These are phyloP conservation scores for Diarsia rubi DNA, from an alignment of 2,888 invertebrate species.

Conservation along the genomic window DNA sequence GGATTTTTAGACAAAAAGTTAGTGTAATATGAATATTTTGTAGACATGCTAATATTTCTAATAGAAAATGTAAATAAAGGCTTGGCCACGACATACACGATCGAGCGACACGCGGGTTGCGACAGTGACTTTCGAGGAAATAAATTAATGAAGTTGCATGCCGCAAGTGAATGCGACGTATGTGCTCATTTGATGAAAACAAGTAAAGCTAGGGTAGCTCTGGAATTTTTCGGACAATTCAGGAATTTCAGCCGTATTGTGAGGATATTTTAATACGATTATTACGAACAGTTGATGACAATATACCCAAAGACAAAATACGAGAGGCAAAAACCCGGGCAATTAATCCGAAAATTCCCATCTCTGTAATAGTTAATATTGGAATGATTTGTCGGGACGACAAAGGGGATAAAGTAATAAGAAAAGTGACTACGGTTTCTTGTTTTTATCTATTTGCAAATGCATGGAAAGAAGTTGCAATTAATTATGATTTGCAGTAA, in stretches of 20 bases:
- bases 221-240: neutral
- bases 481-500: neutral
- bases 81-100: neutral
- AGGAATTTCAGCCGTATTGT: no score
- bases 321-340: neutral
- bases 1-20: constrained; percentile 5
- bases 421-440: neutral
- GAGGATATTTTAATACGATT: no score
- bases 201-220: neutral
- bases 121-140: neutral
- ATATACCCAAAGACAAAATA: no score
- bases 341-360: constrained; percentile 7
- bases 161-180: neutral
- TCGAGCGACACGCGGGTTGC: neutral
- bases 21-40: constrained; percentile 6
- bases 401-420: neutral
- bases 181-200: neutral
- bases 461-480: neutral
- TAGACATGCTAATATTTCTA: constrained; percentile 12
- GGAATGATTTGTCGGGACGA: neutral
- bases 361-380: constrained; percentile 4
- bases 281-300: no score
- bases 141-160: neutral
- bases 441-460: neutral
- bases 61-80: neutral